These are phyloP conservation scores for Enoplolaimus lenunculus DNA, from an alignment of 2,888 invertebrate genomes.

Conservation along the genomic window DNA sequence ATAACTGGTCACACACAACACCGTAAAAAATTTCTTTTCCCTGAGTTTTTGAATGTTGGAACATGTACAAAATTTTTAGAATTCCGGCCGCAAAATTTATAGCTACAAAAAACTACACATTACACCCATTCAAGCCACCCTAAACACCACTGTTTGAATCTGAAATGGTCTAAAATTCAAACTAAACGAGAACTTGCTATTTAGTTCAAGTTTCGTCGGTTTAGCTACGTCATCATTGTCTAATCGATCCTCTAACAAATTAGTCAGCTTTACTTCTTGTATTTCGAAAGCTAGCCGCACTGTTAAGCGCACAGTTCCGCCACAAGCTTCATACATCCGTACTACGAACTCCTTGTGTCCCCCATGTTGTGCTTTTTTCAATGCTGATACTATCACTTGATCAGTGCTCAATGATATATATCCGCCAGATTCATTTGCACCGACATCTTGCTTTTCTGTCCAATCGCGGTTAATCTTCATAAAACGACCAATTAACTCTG, in stretches of 20 bases:
- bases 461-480: background rate
- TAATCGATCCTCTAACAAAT: background rate
- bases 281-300: background rate
- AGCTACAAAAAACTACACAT: too few species aligned
- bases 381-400: conserved; percentile 40
- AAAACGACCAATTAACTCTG: background rate
- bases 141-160: background rate
- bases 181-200: background rate
- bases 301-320: conserved; percentile 29
- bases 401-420: background rate
- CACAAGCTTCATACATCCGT: conserved; percentile 43
- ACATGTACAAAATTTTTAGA: too few species aligned
- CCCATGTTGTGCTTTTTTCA: conserved; percentile 37
- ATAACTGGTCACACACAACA: too few species aligned
- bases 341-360: conserved; percentile 34
- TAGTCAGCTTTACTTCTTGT: background rate
- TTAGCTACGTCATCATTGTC: background rate
- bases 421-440: too few species aligned
- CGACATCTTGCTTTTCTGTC: too few species aligned
- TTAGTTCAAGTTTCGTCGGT: background rate
- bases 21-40: too few species aligned
- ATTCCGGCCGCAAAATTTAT: too few species aligned
- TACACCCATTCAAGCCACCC: background rate
- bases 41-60: too few species aligned
- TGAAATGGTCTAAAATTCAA: background rate